Percentiles rank a stretch among this genome's conserved stretches.
These are phyloP conservation scores for Phataginus tricuspis DNA, from an alignment of 2,797 vertebrate species.

Conservation along the genomic window DNA sequence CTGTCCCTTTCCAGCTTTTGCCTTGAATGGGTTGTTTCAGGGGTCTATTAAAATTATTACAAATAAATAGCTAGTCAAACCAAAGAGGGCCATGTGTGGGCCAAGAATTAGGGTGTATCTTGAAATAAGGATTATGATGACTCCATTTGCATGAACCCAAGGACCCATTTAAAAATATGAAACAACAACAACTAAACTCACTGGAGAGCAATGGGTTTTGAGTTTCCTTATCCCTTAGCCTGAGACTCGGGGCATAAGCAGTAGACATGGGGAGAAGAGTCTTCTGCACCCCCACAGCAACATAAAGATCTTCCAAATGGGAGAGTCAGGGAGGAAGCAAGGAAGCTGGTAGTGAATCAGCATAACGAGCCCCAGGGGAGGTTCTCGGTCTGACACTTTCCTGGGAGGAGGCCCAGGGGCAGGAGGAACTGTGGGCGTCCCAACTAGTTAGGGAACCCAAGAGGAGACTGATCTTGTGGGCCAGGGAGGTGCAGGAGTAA, in stretches of 20 bases:
- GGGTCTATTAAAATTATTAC: neutral
- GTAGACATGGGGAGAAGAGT: neutral
- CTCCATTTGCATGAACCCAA: neutral
- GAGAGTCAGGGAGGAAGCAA: neutral
- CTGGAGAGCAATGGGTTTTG: neutral
- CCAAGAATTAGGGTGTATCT: neutral
- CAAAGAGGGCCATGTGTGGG: neutral
- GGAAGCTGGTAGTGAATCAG: neutral
- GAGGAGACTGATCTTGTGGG: neutral
- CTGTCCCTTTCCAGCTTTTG: slow-evolving; percentile 19
- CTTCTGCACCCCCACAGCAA: neutral
- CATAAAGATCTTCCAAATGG: slow-evolving; percentile 9
- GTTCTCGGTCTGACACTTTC: neutral
- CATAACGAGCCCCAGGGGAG: neutral
- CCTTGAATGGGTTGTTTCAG: neutral
- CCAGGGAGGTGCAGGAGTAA: neutral
- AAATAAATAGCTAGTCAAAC: slow-evolving; percentile 10
- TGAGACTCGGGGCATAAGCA: neutral
- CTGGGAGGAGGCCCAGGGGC: neutral
- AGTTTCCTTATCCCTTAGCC: neutral
- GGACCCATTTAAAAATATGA: neutral
- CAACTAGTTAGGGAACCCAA: neutral
- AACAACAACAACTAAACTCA: neutral
- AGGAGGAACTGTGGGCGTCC: neutral
- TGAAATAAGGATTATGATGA: slow-evolving; percentile 1